Conservation (phyloP, 2,113 vertebrate genomes). For the Dolichallabes microphthalmus region DNA sequence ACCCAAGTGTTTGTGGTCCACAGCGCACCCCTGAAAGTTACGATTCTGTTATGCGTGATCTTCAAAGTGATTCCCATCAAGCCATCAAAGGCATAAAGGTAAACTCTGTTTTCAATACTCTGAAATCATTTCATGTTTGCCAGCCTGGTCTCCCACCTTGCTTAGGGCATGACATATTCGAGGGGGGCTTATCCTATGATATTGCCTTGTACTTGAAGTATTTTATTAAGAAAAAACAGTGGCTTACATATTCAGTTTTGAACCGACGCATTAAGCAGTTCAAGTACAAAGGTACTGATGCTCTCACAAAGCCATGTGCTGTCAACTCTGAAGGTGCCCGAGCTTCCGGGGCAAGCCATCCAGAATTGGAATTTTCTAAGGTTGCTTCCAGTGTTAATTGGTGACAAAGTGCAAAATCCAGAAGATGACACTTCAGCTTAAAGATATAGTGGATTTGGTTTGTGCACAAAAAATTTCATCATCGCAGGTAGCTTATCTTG, state of each 20-base stretch:
- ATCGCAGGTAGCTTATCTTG: slow-evolving; percentile 35
- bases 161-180: slow-evolving; percentile 51
- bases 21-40: slow-evolving; percentile 45
- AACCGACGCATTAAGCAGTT: slow-evolving; percentile 54
- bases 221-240: slow-evolving; percentile 40
- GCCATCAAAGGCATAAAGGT: slow-evolving; percentile 46
- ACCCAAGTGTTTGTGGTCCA: slow-evolving; percentile 47
- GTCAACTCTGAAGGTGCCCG: slow-evolving; percentile 42
- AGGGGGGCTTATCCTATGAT: slow-evolving; percentile 50
- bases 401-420: slow-evolving; percentile 18
- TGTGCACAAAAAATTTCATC: slow-evolving; percentile 49
- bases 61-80: slow-evolving; percentile 9
- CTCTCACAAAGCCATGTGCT: slow-evolving; percentile 48
- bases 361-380: slow-evolving; percentile 58
- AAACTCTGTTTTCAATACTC: slow-evolving; percentile 45
- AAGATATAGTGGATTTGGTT: slow-evolving; percentile 43
- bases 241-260: slow-evolving; percentile 47
- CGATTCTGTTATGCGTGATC: slow-evolving; percentile 36
- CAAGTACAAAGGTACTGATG: slow-evolving; percentile 50
- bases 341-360: slow-evolving; percentile 51
- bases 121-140: slow-evolving; percentile 47
- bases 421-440: slow-evolving; percentile 33
- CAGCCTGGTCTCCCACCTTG: slow-evolving; percentile 49
- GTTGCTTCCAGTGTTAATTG: slow-evolving; percentile 51
- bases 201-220: slow-evolving; percentile 47